A percentile compares a stretch with the other conserved stretches of the same genome.
Conservation (phyloP, 2,797 vertebrate genomes). For the Adrianichthys oophorus region DNA sequence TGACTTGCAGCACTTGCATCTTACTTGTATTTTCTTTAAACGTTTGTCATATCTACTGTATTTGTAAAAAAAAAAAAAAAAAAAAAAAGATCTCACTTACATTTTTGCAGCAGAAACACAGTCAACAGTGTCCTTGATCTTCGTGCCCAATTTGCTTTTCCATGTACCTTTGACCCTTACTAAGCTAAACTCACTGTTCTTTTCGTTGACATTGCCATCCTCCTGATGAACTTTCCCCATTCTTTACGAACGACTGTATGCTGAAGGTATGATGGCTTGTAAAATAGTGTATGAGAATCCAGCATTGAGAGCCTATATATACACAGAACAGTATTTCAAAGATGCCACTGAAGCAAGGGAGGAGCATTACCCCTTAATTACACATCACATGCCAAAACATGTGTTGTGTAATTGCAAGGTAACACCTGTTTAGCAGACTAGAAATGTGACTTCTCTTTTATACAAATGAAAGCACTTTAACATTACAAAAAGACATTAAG, state of each 20-base stretch:
- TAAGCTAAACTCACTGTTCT: conserved; percentile 74
- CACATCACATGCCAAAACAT: conserved; percentile 20
- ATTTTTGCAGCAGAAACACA: conserved; percentile 81
- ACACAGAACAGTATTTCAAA: conserved; percentile 10
- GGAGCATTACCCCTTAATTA: conserved; percentile 30
- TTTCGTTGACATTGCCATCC: conserved; percentile 27
- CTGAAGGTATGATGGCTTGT: background rate
- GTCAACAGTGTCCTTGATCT: conserved; percentile 31
- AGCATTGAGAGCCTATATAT: conserved; percentile 12
- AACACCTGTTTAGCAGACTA: conserved; percentile 2
- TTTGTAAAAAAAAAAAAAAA: background rate
- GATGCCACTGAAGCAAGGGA: conserved; percentile 23
- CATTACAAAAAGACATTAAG: background rate
- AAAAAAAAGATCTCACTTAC: conserved; percentile 67
- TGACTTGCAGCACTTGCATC: too few species aligned
- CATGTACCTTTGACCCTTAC: conserved; percentile 78
- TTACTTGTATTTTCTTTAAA: background rate
- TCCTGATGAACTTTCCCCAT: conserved; percentile 41
- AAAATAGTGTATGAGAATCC: background rate
- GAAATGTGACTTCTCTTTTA: background rate
- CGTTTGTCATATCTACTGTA: background rate
- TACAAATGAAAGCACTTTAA: background rate
- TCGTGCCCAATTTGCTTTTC: conserved; percentile 65
- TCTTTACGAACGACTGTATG: background rate
- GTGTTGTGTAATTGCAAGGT: conserved; percentile 16